Percentiles rank a stretch among this genome's conserved stretches.
Evolutionary conservation across 2,797 vertebrate genomes (phyloP).

Genomic region (Pseudomugil gertrudae): DNA sequence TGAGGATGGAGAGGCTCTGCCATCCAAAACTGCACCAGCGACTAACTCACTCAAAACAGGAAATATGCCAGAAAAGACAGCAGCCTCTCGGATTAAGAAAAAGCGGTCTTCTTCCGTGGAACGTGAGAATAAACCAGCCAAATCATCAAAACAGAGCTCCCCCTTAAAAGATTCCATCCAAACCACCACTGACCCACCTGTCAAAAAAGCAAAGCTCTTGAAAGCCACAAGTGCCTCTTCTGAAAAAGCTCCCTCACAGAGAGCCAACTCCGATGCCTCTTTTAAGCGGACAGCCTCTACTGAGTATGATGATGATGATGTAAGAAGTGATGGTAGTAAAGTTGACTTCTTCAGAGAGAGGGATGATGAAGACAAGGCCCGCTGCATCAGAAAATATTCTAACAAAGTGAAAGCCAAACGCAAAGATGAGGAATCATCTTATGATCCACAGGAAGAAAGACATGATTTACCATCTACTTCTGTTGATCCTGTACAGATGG

Average conservation of each 20-base stretch:
- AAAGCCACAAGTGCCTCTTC: conserved; percentile 77
- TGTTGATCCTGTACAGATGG: conserved; percentile 68
- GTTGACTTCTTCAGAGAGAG: conserved; percentile 62
- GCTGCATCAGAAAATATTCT: conserved; percentile 70
- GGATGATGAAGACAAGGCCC: conserved; percentile 62
- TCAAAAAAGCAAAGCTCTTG: conserved; percentile 77
- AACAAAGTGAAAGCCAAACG: conserved; percentile 69
- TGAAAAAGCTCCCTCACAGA: conserved; percentile 58
- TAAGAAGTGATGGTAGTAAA: conserved; percentile 61
- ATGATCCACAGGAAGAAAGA: conserved; percentile 44
- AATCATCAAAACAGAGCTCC: conserved; percentile 62
- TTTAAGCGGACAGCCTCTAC: conserved; percentile 68
- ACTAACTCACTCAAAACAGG: conserved; percentile 64
- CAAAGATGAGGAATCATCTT: conserved; percentile 47
- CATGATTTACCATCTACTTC: conserved; percentile 41
- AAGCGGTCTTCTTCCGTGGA: conserved; percentile 57
- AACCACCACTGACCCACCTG: conserved; percentile 60
- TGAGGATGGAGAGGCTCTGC: conserved; percentile 59
- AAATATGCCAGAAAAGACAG: conserved; percentile 62
- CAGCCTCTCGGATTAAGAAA: conserved; percentile 70
- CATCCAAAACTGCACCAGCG: conserved; percentile 66
- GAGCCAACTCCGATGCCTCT: conserved; percentile 52
- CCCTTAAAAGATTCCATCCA: conserved; percentile 60
- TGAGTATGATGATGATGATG: conserved; percentile 65
- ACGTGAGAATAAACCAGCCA: conserved; percentile 61